phyloP scores from a whole-genome alignment of 2,797 vertebrate species.

The Lepidocolaptes lacrymiger region DNA sequence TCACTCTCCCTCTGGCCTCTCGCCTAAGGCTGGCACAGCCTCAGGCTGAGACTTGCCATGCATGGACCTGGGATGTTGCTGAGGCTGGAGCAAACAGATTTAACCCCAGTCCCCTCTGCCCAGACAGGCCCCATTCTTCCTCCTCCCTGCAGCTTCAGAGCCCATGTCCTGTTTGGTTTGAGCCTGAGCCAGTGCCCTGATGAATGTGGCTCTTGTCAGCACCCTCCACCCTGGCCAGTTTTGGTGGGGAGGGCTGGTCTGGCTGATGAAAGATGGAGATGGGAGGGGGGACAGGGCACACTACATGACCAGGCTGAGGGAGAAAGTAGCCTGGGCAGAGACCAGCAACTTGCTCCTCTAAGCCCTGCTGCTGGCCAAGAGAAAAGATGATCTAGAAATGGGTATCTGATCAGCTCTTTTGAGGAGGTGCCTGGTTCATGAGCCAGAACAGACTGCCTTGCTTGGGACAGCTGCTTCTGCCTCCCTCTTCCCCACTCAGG shows the following conservation, averaged over 20 bases:
- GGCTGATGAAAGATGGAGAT: background rate
- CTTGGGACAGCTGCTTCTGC: background rate
- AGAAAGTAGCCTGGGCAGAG: background rate
- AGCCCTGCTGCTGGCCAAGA: background rate
- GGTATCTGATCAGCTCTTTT: rapidly evolving
- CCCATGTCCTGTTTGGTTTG: slow-evolving; percentile 27
- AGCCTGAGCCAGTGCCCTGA: slow-evolving; percentile 35
- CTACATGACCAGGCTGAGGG: background rate
- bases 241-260: background rate
- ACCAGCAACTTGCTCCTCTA: background rate
- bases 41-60: rapidly evolving
- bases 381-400: background rate
- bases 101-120: background rate
- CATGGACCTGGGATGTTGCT: background rate
- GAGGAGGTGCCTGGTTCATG: background rate
- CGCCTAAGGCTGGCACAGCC: background rate
- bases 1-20: background rate
- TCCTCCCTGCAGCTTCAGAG: background rate
- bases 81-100: background rate
- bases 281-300: background rate
- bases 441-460: background rate
- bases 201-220: slow-evolving; percentile 50
- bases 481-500: background rate
- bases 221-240: background rate
- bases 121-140: background rate